Base-by-base conservation (phyloP, 2,888 invertebrate genomes). In the Limnephilus auricula region DNA sequence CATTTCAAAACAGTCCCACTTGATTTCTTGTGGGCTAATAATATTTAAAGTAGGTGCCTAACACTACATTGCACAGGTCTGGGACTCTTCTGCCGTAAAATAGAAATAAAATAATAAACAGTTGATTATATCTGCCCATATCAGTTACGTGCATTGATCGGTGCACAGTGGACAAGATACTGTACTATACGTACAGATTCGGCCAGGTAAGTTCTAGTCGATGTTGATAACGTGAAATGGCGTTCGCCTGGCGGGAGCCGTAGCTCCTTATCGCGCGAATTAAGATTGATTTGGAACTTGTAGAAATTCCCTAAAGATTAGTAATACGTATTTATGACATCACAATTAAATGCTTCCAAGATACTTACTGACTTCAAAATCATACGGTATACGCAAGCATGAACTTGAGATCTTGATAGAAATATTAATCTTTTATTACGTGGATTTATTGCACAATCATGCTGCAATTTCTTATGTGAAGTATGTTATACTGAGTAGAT, bases 81-180 rank as follows among this genome's bases (percentile, higher is more conserved):
- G 18, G 18, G 50, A 18, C 15, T 50, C 50, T 50, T 50, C 15
- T 18, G 18, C 12, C 50, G 18, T 50, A 45, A 1, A 2, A 45
- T 15, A 45, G 4, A 18, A 0, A 0, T 45, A 45, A 15, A 2
- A 45, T n/a, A 25, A 9, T 1, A 9, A 25, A 65, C 25, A 9
- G 65, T 65, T 65, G 65, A 65, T n/a, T n/a, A 65, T 65, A 25
- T n/a, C 65, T 65, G n/a, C 82, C 34, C 9, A 45, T 85, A 45
- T 85, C 85, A 82, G 34, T 85, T 85, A 85, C 85, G 85, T 40
- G 85, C 85, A 40, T 85, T 85, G 85, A 85, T 85, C 85, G 85
- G 34, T 40, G 40, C 40, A 40, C 85, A 30, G n/a, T 45, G 34
- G 9, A 65, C 65, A 65, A 65, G 65, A 65, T 32, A 80, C 15